Evolutionary conservation across 2,797 vertebrate genomes (phyloP).

Genomic region (Danio choprae): DNA sequence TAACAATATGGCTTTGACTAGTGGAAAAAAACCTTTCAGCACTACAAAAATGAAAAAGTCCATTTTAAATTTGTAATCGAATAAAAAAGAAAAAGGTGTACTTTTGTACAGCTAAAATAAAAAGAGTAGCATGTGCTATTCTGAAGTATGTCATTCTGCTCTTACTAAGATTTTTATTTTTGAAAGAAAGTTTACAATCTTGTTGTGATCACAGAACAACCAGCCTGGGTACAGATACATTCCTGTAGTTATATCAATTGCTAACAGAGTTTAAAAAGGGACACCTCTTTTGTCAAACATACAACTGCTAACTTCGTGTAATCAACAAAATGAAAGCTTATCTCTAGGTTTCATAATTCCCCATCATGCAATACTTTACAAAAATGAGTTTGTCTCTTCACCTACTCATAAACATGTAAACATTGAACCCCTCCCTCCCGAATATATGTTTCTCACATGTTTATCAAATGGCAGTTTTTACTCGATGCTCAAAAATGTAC

Average conservation of each 20-base stretch:
- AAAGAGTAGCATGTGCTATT: slow-evolving; percentile 17
- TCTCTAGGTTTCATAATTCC: slow-evolving; percentile 16
- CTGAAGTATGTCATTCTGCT: slow-evolving; percentile 25
- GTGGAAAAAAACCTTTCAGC: slow-evolving; percentile 81
- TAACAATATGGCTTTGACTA: slow-evolving; percentile 99
- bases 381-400: slow-evolving; percentile 16
- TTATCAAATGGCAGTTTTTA: slow-evolving; percentile 51
- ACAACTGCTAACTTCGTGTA: slow-evolving; percentile 4
- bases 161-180: slow-evolving; percentile 33
- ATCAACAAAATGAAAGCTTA: slow-evolving; percentile 26
- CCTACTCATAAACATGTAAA: slow-evolving; percentile 37
- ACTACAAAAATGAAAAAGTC: slow-evolving; percentile 71
- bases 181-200: slow-evolving; percentile 10
- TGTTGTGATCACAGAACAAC: slow-evolving; percentile 35
- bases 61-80: slow-evolving; percentile 30
- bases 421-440: neutral
- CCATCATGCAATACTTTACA: slow-evolving; percentile 41
- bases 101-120: slow-evolving; percentile 18
- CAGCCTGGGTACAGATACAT: slow-evolving; percentile 20
- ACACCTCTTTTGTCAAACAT: slow-evolving; percentile 32
- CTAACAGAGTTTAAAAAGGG: slow-evolving; percentile 33
- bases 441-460: slow-evolving; percentile 9
- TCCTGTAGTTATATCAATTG: slow-evolving; percentile 24
- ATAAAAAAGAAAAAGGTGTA: slow-evolving; percentile 49
- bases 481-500: slow-evolving; percentile 20